Base-by-base conservation (phyloP, 2,797 vertebrate genomes). In the Lacerta agilis region DNA sequence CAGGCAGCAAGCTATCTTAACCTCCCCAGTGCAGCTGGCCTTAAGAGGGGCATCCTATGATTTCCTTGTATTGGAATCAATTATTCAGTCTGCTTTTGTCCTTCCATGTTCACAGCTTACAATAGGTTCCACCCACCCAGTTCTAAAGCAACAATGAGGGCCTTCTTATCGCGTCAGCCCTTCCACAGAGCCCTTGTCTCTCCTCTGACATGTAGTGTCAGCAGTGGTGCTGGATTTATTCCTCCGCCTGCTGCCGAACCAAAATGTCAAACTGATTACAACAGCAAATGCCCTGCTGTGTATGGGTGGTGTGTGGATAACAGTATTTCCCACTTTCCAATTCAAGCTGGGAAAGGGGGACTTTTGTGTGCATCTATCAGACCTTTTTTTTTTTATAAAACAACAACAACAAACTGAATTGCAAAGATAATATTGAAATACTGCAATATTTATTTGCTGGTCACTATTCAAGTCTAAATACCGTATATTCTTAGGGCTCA, bases 71-170 rank as follows among this genome's bases (percentile, higher is more conserved):
- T 86, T 81, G 77, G 38, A 76, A 89, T 89, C 79, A 89, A 82
- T 89, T 82, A 89, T 89, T 89, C 79, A 89, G 43, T 41, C 79
- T 69, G 71, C 71, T 49, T 89, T 89, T 89, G 79, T 81, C 43
- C 43, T 78, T 78, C 71, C 27, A 8, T 69, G 49, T 81, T 76
- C 78, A 67, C 18, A 82, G 33, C 72, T 76, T 33, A 89, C 83
- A 89, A 86, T 81, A 49, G 88, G 86, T 58, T 67, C 79, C 41
- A 75, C 79, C 58, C 83, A 86, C 79, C 71, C 61, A 58, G 55
- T 89, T 86, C 72, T 43, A 67, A 10, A 76, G 61, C 78, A 67
- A 89, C 88, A 89, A 89, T 55, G 77, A 29, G 27, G 41, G 11
- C 78, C 58, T 49, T 67, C 79, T 86, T 85, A 82, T 82, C 71